phyloP scores from a whole-genome alignment of 2,797 vertebrate genomes.

The Acanthurus tractus region DNA sequence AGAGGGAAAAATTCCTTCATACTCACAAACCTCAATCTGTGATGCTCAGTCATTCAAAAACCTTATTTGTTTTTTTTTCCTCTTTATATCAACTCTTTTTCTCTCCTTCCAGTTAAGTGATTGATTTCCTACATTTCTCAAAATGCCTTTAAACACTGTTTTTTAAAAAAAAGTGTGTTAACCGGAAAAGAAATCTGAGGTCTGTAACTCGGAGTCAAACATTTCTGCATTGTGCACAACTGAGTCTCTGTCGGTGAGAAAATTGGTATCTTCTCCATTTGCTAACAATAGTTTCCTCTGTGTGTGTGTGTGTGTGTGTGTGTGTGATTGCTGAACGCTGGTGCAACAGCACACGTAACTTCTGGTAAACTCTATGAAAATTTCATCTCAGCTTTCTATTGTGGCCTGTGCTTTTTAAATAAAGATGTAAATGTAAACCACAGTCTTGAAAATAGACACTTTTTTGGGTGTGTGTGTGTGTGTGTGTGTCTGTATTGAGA shows the following conservation, averaged over 20 bases:
- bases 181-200: constrained; percentile 19
- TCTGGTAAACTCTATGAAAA: constrained; percentile 52
- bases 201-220: constrained; percentile 44
- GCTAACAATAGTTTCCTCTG: constrained; percentile 50
- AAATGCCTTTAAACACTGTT: constrained; percentile 43
- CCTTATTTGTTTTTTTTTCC: constrained; percentile 13
- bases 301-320: constrained; percentile 4
- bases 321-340: constrained; percentile 52
- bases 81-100: constrained; percentile 31
- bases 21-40: too few relatives aligned
- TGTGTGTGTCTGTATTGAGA: constrained; percentile 5
- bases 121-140: constrained; percentile 39
- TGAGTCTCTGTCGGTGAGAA: constrained; percentile 34
- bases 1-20: too few relatives aligned
- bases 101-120: constrained; percentile 42
- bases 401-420: constrained; percentile 49
- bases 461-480: constrained; percentile 13
- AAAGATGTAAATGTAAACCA: constrained; percentile 45
- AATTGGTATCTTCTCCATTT: constrained; percentile 45
- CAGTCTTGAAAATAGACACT: constrained; percentile 37
- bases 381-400: constrained; percentile 54
- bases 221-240: constrained; percentile 32
- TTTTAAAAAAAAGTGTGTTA: constrained; percentile 19
- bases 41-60: too few relatives aligned
- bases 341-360: constrained; percentile 52